Evolutionary conservation across 2,113 vertebrate species (phyloP), one percentile per base, ranked within the genome.

Genomic region (Malurus alboscapulatus): DNA sequence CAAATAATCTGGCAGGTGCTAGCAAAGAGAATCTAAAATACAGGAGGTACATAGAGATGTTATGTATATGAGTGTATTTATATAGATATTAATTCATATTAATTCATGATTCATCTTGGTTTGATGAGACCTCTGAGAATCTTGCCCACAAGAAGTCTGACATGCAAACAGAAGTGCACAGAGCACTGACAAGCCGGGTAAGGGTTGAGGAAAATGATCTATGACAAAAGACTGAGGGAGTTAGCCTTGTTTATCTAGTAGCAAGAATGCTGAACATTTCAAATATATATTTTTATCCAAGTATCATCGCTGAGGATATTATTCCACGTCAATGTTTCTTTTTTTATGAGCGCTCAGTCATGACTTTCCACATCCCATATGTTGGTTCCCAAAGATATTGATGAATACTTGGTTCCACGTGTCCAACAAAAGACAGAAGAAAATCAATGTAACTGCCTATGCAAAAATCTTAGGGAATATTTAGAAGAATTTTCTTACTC

Each of bases 301-400:
- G 21, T 62, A 83, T 17, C 73, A 79, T 13, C 61, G 75, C 9
- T 84, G 53, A 86, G 25, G 72, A 45, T 73, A 34, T 62, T 77
- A 47, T 81, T 88, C 10, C 25, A 63, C 50, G n/a, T 22, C 45
- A 84, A 2, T 38, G 14, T 53, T 71, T 47, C 26, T 44, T 73
- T 61, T 54, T 88, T 74, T 44, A 10, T 71, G 20, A 78, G 34
- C 5, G 5, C 11, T 54, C 10, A 40, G 2, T 66, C 65, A 29
- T 66, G 11, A 58, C 34, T 69, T 69, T 66, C 42, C 72, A 4
- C 14, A 34, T 50, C 0, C 0, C 15, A 5, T 47, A 24, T 13
- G 24, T 14, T 71, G 38, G 13, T 42, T 91, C 81, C 47, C 40
- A 58, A 79, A 66, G 34, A 36, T 14, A 47, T 7, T 47, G 57